Percentiles rank a stretch among this genome's conserved stretches.
Conservation (phyloP, 2,888 invertebrate genomes). For the Hyposoter didymator region DNA sequence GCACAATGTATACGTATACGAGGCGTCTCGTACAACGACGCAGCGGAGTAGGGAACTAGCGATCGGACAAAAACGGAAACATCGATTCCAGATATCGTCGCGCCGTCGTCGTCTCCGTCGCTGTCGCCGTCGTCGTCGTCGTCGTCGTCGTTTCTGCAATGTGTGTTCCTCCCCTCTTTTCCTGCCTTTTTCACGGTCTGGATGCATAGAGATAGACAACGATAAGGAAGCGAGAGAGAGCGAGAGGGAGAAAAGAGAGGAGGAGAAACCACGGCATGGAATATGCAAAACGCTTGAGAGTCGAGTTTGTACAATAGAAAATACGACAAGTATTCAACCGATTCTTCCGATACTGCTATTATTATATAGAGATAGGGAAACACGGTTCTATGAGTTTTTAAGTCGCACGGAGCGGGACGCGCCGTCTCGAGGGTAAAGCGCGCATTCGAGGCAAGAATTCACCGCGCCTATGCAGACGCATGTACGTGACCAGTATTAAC, state of each 20-base stretch:
- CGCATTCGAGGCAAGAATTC: not conserved
- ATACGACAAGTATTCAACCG: conserved; percentile 58
- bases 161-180: conserved; percentile 8
- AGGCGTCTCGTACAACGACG: conserved; percentile 11
- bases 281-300: conserved; percentile 48
- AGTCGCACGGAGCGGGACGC: not conserved
- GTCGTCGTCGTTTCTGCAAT: conserved; percentile 37
- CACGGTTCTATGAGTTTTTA: conserved; percentile 6
- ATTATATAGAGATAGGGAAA: conserved; percentile 13
- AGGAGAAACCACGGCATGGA: conserved; percentile 33
- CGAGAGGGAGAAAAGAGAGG: not conserved
- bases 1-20: conserved; percentile 8
- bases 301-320: conserved; percentile 60
- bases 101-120: conserved; percentile 42
- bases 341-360: conserved; percentile 19
- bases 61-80: conserved; percentile 65
- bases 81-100: conserved; percentile 67
- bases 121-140: conserved; percentile 60
- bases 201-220: conserved; percentile 6
- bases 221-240: conserved; percentile 2
- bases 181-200: conserved; percentile 49
- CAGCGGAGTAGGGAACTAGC: not conserved
- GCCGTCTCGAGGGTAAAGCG: not conserved
- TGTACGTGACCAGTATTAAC: not conserved
- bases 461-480: not conserved